These are phyloP conservation scores for Hippoglossus hippoglossus DNA, from an alignment of 2,797 vertebrate species.

Conservation along the genomic window DNA sequence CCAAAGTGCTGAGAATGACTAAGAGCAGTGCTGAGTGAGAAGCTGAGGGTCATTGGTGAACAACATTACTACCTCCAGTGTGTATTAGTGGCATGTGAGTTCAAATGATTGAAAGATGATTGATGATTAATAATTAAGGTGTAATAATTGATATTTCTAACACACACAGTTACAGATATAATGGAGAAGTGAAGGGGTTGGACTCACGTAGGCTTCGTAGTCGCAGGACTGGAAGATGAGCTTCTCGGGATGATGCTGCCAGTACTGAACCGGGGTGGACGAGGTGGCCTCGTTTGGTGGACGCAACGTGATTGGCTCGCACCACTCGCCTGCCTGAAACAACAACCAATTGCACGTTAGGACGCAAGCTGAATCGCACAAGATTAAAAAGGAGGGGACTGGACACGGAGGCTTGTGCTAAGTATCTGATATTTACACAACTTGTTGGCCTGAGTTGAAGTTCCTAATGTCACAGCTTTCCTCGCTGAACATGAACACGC, in stretches of 20 bases:
- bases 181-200: not conserved
- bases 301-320: constrained; percentile 97
- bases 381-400: constrained; percentile 35
- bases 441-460: constrained; percentile 29
- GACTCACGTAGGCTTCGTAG: constrained; percentile 99
- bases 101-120: not conserved
- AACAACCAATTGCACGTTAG: constrained; percentile 44
- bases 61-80: constrained; percentile 32
- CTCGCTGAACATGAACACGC: constrained; percentile 17
- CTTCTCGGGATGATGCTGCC: constrained; percentile 99
- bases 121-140: too few relatives aligned
- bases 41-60: constrained; percentile 38
- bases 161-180: not conserved
- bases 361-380: constrained; percentile 28
- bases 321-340: constrained; percentile 98
- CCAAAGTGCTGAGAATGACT: constrained; percentile 31
- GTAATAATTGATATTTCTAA: too few relatives aligned
- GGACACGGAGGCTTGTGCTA: constrained; percentile 8
- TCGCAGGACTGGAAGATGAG: constrained; percentile 99
- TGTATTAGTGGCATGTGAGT: constrained; percentile 10
- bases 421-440: constrained; percentile 32
- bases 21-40: constrained; percentile 48
- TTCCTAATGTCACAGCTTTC: constrained; percentile 35
- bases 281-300: constrained; percentile 98
- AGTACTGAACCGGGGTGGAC: constrained; percentile 98